These are phyloP conservation scores for Euproctis similis DNA, from an alignment of 2,888 invertebrate genomes.

Conservation along the genomic window DNA sequence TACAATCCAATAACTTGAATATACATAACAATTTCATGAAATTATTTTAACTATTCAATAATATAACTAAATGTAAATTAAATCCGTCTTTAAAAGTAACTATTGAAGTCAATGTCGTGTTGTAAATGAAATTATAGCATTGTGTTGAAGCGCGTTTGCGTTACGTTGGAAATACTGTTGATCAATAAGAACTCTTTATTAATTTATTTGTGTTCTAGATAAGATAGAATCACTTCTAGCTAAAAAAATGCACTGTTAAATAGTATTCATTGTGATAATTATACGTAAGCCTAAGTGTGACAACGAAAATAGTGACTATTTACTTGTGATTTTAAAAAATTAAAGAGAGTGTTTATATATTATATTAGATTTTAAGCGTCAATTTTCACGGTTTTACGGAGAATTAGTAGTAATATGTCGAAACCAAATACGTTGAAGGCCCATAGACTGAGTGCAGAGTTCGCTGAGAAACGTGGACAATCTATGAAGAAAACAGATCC, in stretches of 20 bases:
- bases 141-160: constrained; percentile 17
- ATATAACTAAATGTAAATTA: constrained; percentile 49
- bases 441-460: constrained; percentile 68
- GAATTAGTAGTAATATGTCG: constrained; percentile 57
- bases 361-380: constrained; percentile 27
- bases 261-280: constrained; percentile 39
- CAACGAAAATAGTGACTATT: constrained; percentile 45
- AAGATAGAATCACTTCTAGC: constrained; percentile 41
- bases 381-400: constrained; percentile 22
- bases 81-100: constrained; percentile 56
- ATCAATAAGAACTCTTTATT: constrained; percentile 66
- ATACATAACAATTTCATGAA: constrained; percentile 64
- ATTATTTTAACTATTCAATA: constrained; percentile 49
- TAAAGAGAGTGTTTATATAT: too few relatives aligned
- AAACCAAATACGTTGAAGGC: constrained; percentile 68
- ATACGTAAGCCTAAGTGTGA: constrained; percentile 35
- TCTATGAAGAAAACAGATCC: constrained; percentile 61
- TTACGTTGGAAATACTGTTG: constrained; percentile 44
- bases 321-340: constrained; percentile 28
- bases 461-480: constrained; percentile 62
- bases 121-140: constrained; percentile 10
- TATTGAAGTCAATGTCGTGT: constrained; percentile 10
- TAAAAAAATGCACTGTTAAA: constrained; percentile 31
- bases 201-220: constrained; percentile 67
- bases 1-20: too few relatives aligned